Conservation (phyloP, 1,140 invertebrate genomes). For the Epicauta chinensis region DNA sequence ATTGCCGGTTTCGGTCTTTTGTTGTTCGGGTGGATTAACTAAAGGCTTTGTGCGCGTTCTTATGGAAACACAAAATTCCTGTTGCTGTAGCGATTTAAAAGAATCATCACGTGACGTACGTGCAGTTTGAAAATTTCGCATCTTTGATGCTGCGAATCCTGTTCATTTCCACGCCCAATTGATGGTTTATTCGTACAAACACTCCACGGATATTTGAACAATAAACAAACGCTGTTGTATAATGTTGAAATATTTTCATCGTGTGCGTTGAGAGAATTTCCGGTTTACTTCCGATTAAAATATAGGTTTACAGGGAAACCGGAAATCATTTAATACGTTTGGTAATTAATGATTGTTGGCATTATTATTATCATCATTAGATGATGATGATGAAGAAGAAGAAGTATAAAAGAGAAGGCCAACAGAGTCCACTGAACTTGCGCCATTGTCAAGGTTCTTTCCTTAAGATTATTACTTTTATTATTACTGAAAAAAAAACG, state of each 20-base stretch:
- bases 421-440: constrained; percentile 15
- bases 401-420: constrained; percentile 11
- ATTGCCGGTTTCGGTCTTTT: not conserved
- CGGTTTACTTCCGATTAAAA: not conserved
- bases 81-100: too few species aligned
- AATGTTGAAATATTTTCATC: too few species aligned
- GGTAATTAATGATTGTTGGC: not conserved
- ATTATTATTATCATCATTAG: not conserved
- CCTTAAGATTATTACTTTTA: not conserved
- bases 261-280: not conserved
- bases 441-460: constrained; percentile 18
- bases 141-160: too few species aligned
- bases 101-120: too few species aligned
- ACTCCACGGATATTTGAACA: too few species aligned
- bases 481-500: not conserved
- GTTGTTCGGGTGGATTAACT: too few species aligned
- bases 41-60: too few species aligned
- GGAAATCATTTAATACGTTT: not conserved
- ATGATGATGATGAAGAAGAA: not conserved
- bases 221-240: too few species aligned
- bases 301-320: not conserved
- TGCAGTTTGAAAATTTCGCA: too few species aligned
- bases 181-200: too few species aligned
- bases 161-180: too few species aligned
- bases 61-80: too few species aligned